A percentile compares a stretch with the other conserved stretches of the same genome.
phyloP scores from a whole-genome alignment of 2,888 invertebrate species.

The Tetramorium bicarinatum region DNA sequence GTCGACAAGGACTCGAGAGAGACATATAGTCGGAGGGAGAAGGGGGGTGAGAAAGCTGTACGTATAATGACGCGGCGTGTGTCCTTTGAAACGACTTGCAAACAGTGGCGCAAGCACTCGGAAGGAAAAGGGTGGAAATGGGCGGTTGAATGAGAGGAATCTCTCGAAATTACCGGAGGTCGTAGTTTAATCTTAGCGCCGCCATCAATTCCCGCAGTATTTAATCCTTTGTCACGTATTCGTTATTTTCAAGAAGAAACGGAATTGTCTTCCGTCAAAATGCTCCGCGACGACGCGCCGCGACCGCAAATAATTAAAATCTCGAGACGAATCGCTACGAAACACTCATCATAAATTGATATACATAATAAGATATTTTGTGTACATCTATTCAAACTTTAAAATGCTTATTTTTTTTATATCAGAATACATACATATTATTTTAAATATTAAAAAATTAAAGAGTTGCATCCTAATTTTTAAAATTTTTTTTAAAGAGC shows the following conservation, averaged over 20 bases:
- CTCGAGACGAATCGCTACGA: neutral
- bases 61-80: constrained; percentile 52
- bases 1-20: constrained; percentile 32
- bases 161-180: constrained; percentile 35
- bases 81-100: constrained; percentile 61
- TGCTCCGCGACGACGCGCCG: too few relatives aligned
- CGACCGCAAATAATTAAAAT: constrained; percentile 5
- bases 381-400: neutral
- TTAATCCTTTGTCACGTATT: constrained; percentile 54
- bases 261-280: constrained; percentile 9
- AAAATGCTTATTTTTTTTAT: neutral
- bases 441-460: neutral
- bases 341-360: neutral
- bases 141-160: constrained; percentile 36
- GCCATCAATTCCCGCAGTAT: constrained; percentile 61
- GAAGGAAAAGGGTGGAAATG: constrained; percentile 51
- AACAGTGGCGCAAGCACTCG: constrained; percentile 53
- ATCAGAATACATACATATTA: neutral
- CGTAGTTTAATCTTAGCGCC: constrained; percentile 55
- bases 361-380: neutral
- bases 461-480: constrained; percentile 1
- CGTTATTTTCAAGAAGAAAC: constrained; percentile 20
- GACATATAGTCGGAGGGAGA: neutral
- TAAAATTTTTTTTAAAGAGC: neutral
- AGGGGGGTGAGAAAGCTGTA: constrained; percentile 32